Evolutionary conservation across 1,140 invertebrate genomes (phyloP), one percentile per base, ranked within the genome.

Genomic region (Brachionus asplanchnoidis): DNA sequence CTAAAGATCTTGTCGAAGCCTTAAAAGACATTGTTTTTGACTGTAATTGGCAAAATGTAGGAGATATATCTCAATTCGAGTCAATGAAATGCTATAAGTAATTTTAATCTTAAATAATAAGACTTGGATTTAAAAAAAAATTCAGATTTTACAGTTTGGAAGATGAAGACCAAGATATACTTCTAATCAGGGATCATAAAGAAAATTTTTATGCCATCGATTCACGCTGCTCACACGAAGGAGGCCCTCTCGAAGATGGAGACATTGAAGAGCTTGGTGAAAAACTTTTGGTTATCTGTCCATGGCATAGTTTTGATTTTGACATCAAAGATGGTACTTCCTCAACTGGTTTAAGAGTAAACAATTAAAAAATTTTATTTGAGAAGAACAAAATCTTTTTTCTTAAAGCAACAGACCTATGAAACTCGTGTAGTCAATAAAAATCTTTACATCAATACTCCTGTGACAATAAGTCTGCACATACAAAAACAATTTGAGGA

Each of bases 261-360:
- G 86, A 87, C 36, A 87, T 87, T 50, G 86, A 87, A 80, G 86
- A 87, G 40, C 66, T 87, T 46, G 86, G 85, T 83, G 86, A 85
- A 40, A 60, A 82, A 40, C 42, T 80, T 32, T 85, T 65, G 4
- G 84, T 87, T 50, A 56, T 87, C 2, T 87, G 86, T 60, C 86
- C 86, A 32, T 87, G 86, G 86, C 86, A 87, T 28, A 84, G 77
- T 23, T 87, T 85, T 73, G 86, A 87, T 20, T 87, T 86, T 85
- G 85, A 86, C 4, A 17, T 87, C 2, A 44, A 84, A 50, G 85
- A 85, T 17, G 86, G 86, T n/a, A 28, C 80, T 14, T 87, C 86
- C 9, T 86, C 85, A 0, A 85, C 85, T 32, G 86, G 86, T 14
- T 32, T 86, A 46, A 85, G 85, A 50, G 86, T 86, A 75, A 53